These are phyloP conservation scores for Bellardia pandia DNA, from an alignment of 2,888 invertebrate genomes.

Conservation along the genomic window DNA sequence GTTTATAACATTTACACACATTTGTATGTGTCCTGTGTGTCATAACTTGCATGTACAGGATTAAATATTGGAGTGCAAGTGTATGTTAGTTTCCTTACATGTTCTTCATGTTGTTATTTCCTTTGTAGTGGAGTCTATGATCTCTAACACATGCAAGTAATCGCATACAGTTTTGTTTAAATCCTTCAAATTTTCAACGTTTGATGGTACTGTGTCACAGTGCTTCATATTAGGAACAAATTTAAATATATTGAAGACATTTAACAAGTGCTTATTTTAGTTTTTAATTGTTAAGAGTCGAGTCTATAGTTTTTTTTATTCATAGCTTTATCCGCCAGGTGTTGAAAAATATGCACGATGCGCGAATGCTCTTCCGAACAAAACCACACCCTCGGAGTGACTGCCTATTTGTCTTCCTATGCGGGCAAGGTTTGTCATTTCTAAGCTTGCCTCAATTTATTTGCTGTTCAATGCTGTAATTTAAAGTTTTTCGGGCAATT, in stretches of 20 bases:
- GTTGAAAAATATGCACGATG: no score
- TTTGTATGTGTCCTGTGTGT: neutral
- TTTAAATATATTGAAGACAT: neutral
- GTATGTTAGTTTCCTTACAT: neutral
- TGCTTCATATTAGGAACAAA: neutral
- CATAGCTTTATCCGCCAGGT: no score
- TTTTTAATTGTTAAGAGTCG: no score
- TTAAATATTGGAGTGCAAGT: neutral
- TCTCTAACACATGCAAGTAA: neutral
- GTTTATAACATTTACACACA: neutral
- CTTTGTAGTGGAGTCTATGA: neutral
- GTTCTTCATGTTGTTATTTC: constrained; percentile 30
- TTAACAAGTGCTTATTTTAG: neutral
- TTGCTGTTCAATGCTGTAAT: no score
- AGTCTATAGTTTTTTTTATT: no score
- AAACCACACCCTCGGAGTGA: no score
- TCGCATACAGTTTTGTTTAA: neutral
- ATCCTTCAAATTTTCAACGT: neutral
- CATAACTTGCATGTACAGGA: no score
- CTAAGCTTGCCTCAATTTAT: no score
- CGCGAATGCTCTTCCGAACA: no score
- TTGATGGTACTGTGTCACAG: neutral
- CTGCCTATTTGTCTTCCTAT: no score
- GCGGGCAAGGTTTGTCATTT: no score
- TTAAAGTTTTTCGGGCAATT: no score